These are phyloP conservation scores for Phenganax marumi DNA, from an alignment of 92 coral and sea anemone genomes.

Conservation along the genomic window DNA sequence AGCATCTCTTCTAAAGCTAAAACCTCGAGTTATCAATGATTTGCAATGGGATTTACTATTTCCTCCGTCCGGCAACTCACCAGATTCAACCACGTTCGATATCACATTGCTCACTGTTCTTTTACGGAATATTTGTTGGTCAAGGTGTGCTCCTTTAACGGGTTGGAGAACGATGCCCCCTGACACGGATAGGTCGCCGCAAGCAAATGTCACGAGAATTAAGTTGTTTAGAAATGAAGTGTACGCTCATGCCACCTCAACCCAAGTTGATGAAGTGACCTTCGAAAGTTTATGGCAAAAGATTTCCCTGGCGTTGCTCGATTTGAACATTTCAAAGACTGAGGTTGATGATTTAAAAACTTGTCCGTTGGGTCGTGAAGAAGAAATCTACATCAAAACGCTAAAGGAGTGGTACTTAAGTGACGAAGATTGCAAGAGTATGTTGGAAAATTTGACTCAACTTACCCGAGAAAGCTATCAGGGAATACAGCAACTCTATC, in stretches of 20 bases:
- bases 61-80: conserved; percentile 59
- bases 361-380: background rate
- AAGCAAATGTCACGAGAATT: conserved; percentile 45
- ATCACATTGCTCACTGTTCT: conserved; percentile 62
- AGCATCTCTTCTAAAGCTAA: conserved; percentile 1
- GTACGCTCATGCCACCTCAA: background rate
- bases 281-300: background rate
- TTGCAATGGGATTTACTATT: conserved; percentile 65
- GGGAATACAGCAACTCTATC: background rate
- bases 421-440: background rate
- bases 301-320: background rate
- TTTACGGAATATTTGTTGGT: conserved; percentile 67
- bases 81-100: conserved; percentile 61
- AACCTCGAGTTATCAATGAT: conserved; percentile 34
- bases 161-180: conserved; percentile 37
- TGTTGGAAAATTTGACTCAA: background rate
- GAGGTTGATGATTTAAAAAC: background rate
- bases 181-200: background rate
- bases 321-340: background rate
- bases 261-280: background rate
- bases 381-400: background rate
- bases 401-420: background rate
- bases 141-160: conserved; percentile 25
- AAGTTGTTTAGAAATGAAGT: conserved; percentile 18
- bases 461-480: background rate